These are phyloP conservation scores for Lepidochitona cinerea DNA, from an alignment of 2,888 invertebrate genomes.

Conservation along the genomic window DNA sequence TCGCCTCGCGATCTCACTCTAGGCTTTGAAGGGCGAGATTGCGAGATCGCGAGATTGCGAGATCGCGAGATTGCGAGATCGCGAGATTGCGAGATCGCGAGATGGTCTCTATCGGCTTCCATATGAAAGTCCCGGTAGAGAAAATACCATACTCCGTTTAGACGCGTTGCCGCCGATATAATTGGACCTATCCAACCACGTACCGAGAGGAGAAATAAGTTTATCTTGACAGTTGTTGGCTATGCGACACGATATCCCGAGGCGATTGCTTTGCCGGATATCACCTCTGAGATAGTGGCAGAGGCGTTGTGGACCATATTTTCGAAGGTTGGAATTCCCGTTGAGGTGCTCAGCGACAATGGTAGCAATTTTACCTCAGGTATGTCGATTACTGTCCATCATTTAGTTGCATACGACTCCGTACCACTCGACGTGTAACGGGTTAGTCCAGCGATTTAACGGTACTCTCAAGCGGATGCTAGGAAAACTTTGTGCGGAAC, in stretches of 20 bases:
- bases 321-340: slow-evolving; percentile 25
- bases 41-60: no score
- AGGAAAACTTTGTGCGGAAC: not conserved
- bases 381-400: slow-evolving; percentile 25
- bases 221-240: slow-evolving; percentile 32
- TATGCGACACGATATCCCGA: slow-evolving; percentile 34
- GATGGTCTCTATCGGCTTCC: no score
- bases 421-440: slow-evolving; percentile 15
- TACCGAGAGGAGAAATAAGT: slow-evolving; percentile 26
- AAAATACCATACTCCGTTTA: slow-evolving; percentile 31
- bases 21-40: no score
- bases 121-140: slow-evolving; percentile 22
- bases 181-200: slow-evolving; percentile 35
- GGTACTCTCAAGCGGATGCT: not conserved
- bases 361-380: slow-evolving; percentile 36
- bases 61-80: no score
- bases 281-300: slow-evolving; percentile 30
- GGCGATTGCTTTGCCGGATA: slow-evolving; percentile 19
- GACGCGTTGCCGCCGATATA: slow-evolving; percentile 37
- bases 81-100: no score
- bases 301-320: slow-evolving; percentile 27
- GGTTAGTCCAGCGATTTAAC: slow-evolving; percentile 12
- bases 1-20: no score
- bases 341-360: slow-evolving; percentile 30
- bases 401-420: slow-evolving; percentile 22